A percentile compares a stretch with the other conserved stretches of the same genome.
Evolutionary conservation across 2,797 vertebrate species (phyloP).

Genomic region (Falco novaeseelandiae): DNA sequence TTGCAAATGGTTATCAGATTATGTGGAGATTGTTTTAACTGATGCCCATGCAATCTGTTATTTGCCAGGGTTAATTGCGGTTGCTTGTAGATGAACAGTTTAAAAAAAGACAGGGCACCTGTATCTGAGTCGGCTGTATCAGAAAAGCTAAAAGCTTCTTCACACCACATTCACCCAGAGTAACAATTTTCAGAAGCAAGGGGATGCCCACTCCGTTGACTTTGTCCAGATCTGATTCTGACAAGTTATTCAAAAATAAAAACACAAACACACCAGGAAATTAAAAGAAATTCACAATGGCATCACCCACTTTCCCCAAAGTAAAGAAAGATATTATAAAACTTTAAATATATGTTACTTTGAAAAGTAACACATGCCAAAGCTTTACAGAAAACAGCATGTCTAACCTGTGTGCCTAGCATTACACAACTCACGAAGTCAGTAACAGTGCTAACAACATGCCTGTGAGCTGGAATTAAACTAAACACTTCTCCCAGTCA

Average conservation of each 20-base stretch:
- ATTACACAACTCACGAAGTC: background rate
- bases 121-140: background rate
- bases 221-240: background rate
- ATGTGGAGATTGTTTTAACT: background rate
- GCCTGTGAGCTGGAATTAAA: background rate
- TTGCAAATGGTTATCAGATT: background rate
- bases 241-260: background rate
- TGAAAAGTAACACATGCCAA: background rate
- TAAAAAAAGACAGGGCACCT: background rate
- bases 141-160: background rate
- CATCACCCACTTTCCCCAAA: background rate
- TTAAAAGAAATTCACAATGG: background rate
- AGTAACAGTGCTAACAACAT: accelerated
- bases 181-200: background rate
- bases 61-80: background rate
- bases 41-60: background rate
- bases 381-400: background rate
- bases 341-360: background rate
- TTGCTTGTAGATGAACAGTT: background rate
- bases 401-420: background rate
- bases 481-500: background rate
- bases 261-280: background rate
- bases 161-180: background rate
- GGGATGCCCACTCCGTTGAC: background rate
- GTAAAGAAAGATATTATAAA: background rate